Conservation (phyloP, 2,888 invertebrate species). For the Arrhopalites spinosus region DNA sequence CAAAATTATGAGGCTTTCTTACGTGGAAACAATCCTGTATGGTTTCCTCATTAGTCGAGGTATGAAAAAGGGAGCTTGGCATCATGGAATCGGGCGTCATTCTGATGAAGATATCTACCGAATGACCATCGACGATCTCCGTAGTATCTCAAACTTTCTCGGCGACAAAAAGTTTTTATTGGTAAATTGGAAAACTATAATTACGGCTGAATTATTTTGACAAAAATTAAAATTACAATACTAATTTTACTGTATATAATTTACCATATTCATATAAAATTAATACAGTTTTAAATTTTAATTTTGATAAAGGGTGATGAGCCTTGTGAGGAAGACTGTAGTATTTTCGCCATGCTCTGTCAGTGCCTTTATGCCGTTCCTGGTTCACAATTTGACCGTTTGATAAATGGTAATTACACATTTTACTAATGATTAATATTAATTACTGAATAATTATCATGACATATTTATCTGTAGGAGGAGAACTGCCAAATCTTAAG, state of each 20-base stretch:
- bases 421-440: too few species aligned
- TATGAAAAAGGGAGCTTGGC: constrained; percentile 16
- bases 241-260: too few species aligned
- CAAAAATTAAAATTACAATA: too few species aligned
- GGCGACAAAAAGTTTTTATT: constrained; percentile 47
- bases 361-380: constrained; percentile 49
- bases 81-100: constrained; percentile 53
- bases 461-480: constrained; percentile 30
- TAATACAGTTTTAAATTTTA: too few species aligned
- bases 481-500: constrained; percentile 41
- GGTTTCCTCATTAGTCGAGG: not conserved
- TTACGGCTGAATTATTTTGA: too few species aligned
- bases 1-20: not conserved
- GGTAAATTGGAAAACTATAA: too few species aligned
- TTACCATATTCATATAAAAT: too few species aligned
- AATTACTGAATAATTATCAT: too few species aligned
- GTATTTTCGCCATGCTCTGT: constrained; percentile 59
- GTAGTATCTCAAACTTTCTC: constrained; percentile 44
- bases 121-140: constrained; percentile 41
- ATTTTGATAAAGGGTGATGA: constrained; percentile 47
- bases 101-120: constrained; percentile 44
- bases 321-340: constrained; percentile 57
- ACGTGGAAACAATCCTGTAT: not conserved
- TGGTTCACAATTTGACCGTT: constrained; percentile 37
- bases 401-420: constrained; percentile 49